Evolutionary conservation across 2,888 invertebrate species (phyloP).

Genomic region (Julus scanicus): DNA sequence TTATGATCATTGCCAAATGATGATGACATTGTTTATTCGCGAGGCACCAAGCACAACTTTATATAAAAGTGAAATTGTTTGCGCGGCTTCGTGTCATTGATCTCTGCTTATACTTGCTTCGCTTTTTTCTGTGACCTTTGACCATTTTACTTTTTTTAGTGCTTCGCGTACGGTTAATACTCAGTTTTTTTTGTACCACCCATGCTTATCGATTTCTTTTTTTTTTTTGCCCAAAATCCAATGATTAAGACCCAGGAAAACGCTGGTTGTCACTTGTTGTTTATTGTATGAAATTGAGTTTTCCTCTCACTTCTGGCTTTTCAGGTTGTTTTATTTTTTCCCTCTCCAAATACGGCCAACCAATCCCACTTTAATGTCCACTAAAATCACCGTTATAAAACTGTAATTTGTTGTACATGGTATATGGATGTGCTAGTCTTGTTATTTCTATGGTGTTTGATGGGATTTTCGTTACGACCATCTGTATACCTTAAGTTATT

Average conservation of each 20-base stretch:
- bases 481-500: conserved; percentile 55
- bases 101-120: conserved; percentile 12
- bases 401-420: conserved; percentile 53
- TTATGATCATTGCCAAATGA: conserved; percentile 21
- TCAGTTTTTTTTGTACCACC: neutral
- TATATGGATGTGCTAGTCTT: conserved; percentile 56
- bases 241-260: conserved; percentile 14
- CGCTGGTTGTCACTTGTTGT: conserved; percentile 30
- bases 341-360: conserved; percentile 5
- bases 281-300: conserved; percentile 36
- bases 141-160: neutral
- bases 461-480: conserved; percentile 56
- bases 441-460: conserved; percentile 55
- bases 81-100: conserved; percentile 25
- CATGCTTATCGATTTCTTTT: neutral
- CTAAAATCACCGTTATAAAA: conserved; percentile 49
- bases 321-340: neutral
- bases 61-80: neutral
- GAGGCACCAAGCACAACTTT: conserved; percentile 17
- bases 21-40: conserved; percentile 31
- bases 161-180: conserved; percentile 1
- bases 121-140: neutral
- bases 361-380: conserved; percentile 49
- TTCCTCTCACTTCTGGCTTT: neutral
- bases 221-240: neutral